Base-by-base conservation (phyloP, 2,113 vertebrate species). In the Sprattus sprattus region DNA sequence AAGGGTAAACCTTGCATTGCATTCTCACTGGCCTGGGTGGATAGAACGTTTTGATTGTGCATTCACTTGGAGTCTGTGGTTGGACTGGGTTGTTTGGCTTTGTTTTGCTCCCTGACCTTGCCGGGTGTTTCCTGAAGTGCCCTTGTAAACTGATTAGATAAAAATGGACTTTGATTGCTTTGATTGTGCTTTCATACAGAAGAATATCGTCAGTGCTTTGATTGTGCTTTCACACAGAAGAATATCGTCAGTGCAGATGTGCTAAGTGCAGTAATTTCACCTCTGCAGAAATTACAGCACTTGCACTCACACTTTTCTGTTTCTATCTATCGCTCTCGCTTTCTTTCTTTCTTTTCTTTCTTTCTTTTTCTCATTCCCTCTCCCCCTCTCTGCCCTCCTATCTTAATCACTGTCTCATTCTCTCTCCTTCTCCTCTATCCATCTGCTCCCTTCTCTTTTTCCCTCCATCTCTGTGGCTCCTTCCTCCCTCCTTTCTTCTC, bases 1-100 rank as follows among this genome's bases (percentile, higher is more conserved):
- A 94, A 10, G 89, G 88, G 95, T 95, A 87, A 49, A 60, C 47
- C 0, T 11, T 9, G 11, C 10, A 8, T 11, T 20, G 13, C 44
- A 54, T 25, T 16, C 46, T 32, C 3, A 25, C 20, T 64, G 60
- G 10, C 47, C 47, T 49, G 47, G 47, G 8, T 49, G 47, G 47
- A 49, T 49, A 11, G 9, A 49, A 49, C 47, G 8, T 2, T 9
- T 9, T 1, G 11, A 10, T 49, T 49, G 13, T 64, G 60, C n/a
- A n/a, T 25, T 25, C 0, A n/a, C 60, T 64, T n/a, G 8, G 60
- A 64, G 60, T 64, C 60, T 8, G 39, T 39, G 22, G n/a, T n/a
- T 9, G n/a, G 60, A n/a, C 60, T 64, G 60, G 60, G 22, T 25
- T 25, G 60, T 22, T 64, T 64, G 7, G 1, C 6, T n/a, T 64